Conservation (phyloP, 2,888 invertebrate genomes). For the Apodemia duryi region DNA sequence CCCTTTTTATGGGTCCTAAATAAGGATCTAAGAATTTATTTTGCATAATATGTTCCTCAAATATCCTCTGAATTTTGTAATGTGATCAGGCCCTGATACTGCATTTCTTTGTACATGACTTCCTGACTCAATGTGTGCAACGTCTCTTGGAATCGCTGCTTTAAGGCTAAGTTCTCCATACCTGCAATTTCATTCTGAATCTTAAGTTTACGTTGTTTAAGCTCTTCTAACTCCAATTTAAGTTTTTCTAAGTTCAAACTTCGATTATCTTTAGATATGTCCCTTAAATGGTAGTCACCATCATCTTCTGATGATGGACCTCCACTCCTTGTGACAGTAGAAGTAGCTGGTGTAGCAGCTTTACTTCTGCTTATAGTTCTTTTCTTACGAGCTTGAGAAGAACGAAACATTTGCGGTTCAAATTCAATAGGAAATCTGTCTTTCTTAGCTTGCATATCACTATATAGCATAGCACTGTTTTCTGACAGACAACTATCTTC, state of each 20-base stretch:
- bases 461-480: slow-evolving; percentile 54
- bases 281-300: slow-evolving; percentile 48
- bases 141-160: slow-evolving; percentile 90
- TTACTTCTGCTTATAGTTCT: slow-evolving; percentile 38
- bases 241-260: slow-evolving; percentile 84
- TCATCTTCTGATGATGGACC: slow-evolving; percentile 57
- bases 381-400: slow-evolving; percentile 32
- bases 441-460: slow-evolving; percentile 43
- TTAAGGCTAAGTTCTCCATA: slow-evolving; percentile 90
- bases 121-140: slow-evolving; percentile 89
- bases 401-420: slow-evolving; percentile 56
- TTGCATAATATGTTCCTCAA: slow-evolving; percentile 36
- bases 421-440: slow-evolving; percentile 52
- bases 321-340: slow-evolving; percentile 41
- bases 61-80: slow-evolving; percentile 66
- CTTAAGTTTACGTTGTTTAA: slow-evolving; percentile 85
- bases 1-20: no score
- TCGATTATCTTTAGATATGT: slow-evolving; percentile 72
- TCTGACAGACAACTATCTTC: slow-evolving; percentile 89
- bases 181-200: slow-evolving; percentile 91
- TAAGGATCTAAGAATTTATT: no score
- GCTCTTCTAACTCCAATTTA: slow-evolving; percentile 85
- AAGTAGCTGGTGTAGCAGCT: slow-evolving; percentile 41
- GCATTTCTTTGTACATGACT: slow-evolving; percentile 88
- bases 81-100: slow-evolving; percentile 69